These are phyloP conservation scores for Octonoba sinensis DNA, from an alignment of 2,888 invertebrate species.

Conservation along the genomic window DNA sequence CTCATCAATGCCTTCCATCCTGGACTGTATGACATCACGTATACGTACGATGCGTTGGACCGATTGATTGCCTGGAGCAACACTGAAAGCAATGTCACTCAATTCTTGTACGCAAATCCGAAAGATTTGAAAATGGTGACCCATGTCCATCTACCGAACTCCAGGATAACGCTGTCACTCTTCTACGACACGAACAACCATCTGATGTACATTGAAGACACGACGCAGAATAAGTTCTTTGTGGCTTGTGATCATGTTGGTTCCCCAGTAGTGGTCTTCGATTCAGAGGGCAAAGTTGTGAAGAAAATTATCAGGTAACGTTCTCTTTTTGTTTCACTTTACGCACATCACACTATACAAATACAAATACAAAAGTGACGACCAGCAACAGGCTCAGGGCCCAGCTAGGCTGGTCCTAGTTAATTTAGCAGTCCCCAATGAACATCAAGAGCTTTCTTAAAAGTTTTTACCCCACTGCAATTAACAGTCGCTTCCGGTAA, in stretches of 20 bases:
- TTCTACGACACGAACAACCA: slow-evolving; percentile 93
- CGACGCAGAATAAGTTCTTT: slow-evolving; percentile 88
- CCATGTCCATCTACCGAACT: slow-evolving; percentile 93
- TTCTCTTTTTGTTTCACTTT: too few relatives aligned
- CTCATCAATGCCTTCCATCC: slow-evolving; percentile 86
- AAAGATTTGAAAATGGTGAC: slow-evolving; percentile 84
- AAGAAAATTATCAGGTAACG: slow-evolving; percentile 78
- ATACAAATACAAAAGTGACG: too few relatives aligned
- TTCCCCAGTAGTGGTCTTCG: slow-evolving; percentile 94
- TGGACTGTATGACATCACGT: slow-evolving; percentile 84
- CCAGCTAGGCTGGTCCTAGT: too few relatives aligned
- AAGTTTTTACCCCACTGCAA: too few relatives aligned
- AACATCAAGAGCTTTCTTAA: too few relatives aligned
- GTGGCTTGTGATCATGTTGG: slow-evolving; percentile 94
- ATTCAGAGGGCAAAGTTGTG: slow-evolving; percentile 92
- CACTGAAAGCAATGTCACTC: slow-evolving; percentile 92
- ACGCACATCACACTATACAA: too few relatives aligned
- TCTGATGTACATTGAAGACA: slow-evolving; percentile 87
- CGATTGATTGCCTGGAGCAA: slow-evolving; percentile 90
- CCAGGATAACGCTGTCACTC: slow-evolving; percentile 89
- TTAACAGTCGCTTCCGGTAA: too few relatives aligned
- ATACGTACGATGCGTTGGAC: slow-evolving; percentile 91
- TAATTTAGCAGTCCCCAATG: too few relatives aligned
- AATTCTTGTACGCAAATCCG: slow-evolving; percentile 95
- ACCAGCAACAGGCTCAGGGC: too few relatives aligned